These are phyloP conservation scores for Cenopis cana DNA, from an alignment of 2,888 invertebrate genomes.

Conservation along the genomic window DNA sequence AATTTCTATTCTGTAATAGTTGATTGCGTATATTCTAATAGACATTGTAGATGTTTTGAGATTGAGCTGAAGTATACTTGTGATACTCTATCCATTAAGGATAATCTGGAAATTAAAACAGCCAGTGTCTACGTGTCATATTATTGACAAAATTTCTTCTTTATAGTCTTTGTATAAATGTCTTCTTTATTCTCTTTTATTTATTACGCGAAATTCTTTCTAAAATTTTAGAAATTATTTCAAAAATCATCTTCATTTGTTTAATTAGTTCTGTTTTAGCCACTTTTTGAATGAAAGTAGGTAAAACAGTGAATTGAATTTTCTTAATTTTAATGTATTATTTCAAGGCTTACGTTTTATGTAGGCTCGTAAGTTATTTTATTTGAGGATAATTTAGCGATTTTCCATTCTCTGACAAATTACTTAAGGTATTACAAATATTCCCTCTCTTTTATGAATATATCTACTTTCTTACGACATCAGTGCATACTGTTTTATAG, in stretches of 20 bases:
- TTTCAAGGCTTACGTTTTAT: constrained; percentile 77
- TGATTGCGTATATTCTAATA: constrained; percentile 27
- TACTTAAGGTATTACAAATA: constrained; percentile 39
- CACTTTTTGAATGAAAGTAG: constrained; percentile 45
- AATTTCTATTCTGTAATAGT: constrained; percentile 30
- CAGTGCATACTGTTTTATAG: constrained; percentile 47
- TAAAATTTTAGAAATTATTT: constrained; percentile 31
- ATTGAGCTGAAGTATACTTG: constrained; percentile 7
- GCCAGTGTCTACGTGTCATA: constrained; percentile 33
- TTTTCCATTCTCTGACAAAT: constrained; percentile 36
- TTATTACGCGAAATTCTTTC: constrained; percentile 39
- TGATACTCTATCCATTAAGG: background rate
- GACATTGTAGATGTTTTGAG: constrained; percentile 22
- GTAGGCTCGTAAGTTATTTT: constrained; percentile 80
- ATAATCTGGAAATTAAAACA: constrained; percentile 10
- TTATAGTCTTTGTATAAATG: constrained; percentile 34
- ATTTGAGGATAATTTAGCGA: constrained; percentile 66
- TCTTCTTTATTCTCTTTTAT: constrained; percentile 30
- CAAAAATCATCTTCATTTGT: constrained; percentile 35
- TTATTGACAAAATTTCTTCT: constrained; percentile 37
- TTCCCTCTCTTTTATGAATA: constrained; percentile 48
- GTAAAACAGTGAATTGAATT: constrained; percentile 36
- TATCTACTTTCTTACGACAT: constrained; percentile 49
- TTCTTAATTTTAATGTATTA: constrained; percentile 32
- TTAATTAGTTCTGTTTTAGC: constrained; percentile 36